Percentiles rank a stretch among this genome's conserved stretches.
Evolutionary conservation across 2,888 invertebrate species (phyloP).

Genomic region (Drosophila infuscata): DNA sequence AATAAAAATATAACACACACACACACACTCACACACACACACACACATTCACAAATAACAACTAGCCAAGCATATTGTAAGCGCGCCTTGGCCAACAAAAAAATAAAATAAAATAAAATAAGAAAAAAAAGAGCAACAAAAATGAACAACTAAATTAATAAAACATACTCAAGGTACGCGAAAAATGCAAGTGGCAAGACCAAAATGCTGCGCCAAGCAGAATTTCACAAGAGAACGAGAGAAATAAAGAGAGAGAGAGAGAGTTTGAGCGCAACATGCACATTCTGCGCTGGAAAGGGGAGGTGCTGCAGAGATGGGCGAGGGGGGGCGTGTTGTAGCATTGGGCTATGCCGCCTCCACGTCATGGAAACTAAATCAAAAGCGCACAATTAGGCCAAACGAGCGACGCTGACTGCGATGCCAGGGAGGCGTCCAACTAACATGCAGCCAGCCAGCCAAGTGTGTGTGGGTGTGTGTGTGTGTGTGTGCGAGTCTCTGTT

Average conservation of each 20-base stretch:
- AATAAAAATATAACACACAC: slow-evolving; percentile 40
- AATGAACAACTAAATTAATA: slow-evolving; percentile 33
- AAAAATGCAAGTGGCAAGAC: slow-evolving; percentile 65
- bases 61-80: slow-evolving; percentile 33
- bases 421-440: slow-evolving; percentile 38
- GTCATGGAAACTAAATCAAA: slow-evolving; percentile 73
- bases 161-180: slow-evolving; percentile 68
- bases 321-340: slow-evolving; percentile 5
- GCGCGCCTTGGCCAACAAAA: slow-evolving; percentile 23
- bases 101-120: slow-evolving; percentile 20
- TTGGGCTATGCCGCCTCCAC: slow-evolving; percentile 31
- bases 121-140: slow-evolving; percentile 20
- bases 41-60: slow-evolving; percentile 20
- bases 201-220: slow-evolving; percentile 63
- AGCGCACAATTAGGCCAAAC: slow-evolving; percentile 81
- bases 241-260: neutral
- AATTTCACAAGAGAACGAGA: slow-evolving; percentile 33
- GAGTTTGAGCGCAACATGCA: slow-evolving; percentile 36
- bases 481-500: slow-evolving; percentile 31
- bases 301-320: neutral
- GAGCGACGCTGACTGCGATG: slow-evolving; percentile 35
- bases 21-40: neutral
- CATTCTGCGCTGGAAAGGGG: slow-evolving; percentile 36
- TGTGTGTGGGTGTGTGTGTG: slow-evolving; percentile 19
- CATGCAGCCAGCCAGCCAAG: slow-evolving; percentile 40